Percentiles rank a stretch among this genome's conserved stretches.
Evolutionary conservation across 2,888 invertebrate species (phyloP).

Genomic region (Pammene aurita): DNA sequence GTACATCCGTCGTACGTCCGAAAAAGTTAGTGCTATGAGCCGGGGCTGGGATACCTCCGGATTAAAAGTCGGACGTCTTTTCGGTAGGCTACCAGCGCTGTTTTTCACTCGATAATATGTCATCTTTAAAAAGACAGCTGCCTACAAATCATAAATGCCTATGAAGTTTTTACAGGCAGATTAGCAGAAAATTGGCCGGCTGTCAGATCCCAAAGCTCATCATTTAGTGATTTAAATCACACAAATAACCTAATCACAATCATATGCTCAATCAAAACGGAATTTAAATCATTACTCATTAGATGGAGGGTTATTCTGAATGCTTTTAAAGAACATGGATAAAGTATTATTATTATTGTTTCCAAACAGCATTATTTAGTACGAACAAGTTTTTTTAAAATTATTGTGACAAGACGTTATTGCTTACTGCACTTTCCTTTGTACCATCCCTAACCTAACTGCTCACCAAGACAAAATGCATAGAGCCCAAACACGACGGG

Average conservation of each 20-base stretch:
- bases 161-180: conserved; percentile 18
- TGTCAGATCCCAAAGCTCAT: conserved; percentile 10
- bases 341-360: too few species aligned
- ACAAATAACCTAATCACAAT: conserved; percentile 38
- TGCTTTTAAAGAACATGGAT: not conserved
- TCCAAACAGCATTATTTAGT: not conserved
- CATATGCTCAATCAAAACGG: conserved; percentile 38
- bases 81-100: too few species aligned
- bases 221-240: conserved; percentile 31
- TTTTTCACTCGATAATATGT: not conserved
- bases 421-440: too few species aligned
- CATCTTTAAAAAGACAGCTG: conserved; percentile 22
- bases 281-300: conserved; percentile 30
- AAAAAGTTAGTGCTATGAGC: too few species aligned
- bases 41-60: too few species aligned
- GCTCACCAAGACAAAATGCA: too few species aligned
- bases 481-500: too few species aligned
- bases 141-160: conserved; percentile 16
- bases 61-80: too few species aligned
- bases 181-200: conserved; percentile 31
- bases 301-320: conserved; percentile 24
- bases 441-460: too few species aligned
- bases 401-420: too few species aligned
- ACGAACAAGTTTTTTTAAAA: too few species aligned
- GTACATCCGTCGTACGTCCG: too few species aligned